phyloP scores from a whole-genome alignment of 2,797 vertebrate species.

The Pangasius krempfi region DNA sequence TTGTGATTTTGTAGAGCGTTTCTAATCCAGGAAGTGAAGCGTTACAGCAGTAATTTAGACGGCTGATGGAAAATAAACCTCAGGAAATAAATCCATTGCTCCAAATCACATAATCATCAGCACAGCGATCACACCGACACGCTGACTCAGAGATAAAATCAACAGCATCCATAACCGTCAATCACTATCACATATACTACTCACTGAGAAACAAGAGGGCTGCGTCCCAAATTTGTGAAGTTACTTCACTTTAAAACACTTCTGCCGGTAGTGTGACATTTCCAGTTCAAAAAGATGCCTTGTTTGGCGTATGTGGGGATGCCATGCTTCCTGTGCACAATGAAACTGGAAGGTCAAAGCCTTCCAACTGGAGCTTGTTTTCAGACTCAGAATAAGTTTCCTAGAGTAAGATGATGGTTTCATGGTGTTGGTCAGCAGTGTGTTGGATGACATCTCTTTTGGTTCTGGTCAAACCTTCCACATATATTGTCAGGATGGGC shows the following conservation, averaged over 20 bases:
- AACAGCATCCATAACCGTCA: neutral
- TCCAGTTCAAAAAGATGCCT: neutral
- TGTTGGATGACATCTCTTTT: no score
- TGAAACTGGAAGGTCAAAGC: neutral
- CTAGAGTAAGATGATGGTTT: neutral
- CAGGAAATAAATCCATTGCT: conserved; percentile 26
- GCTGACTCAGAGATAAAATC: neutral
- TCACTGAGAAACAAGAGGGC: neutral
- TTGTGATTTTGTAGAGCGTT: conserved; percentile 13
- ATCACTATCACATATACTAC: neutral
- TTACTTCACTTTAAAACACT: neutral
- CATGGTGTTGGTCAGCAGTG: no score
- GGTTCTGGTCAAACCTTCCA: no score
- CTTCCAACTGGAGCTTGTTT: neutral
- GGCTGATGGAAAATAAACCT: conserved; percentile 23
- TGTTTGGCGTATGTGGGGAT: neutral
- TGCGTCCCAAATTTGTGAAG: neutral
- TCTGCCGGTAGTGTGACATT: neutral
- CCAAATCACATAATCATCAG: conserved; percentile 19
- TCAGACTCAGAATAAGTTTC: neutral
- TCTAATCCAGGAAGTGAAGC: conserved; percentile 21
- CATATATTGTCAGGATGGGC: no score
- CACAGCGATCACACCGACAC: neutral
- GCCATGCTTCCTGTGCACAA: neutral
- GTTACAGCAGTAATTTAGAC: conserved; percentile 8